A percentile compares a stretch with the other conserved stretches of the same genome.
Evolutionary conservation across 2,888 invertebrate species (phyloP).

Genomic region (Dioctria linearis): DNA sequence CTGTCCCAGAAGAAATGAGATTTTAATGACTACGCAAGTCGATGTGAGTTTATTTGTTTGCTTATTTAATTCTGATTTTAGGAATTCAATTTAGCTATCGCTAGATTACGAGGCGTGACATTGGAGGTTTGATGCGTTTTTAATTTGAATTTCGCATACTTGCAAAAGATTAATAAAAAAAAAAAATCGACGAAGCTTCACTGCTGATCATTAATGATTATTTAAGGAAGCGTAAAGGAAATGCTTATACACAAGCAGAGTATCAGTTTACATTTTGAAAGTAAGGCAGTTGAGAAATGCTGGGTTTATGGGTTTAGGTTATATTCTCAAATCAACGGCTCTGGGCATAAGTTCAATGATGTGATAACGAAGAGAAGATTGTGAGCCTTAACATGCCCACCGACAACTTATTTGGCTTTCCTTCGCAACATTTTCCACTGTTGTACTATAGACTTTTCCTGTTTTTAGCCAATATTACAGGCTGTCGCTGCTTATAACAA

Average conservation of each 20-base stretch:
- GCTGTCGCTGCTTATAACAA: conserved; percentile 13
- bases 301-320: too few relatives aligned
- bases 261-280: neutral
- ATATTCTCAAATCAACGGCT: too few relatives aligned
- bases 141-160: conserved; percentile 15
- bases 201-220: neutral
- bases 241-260: neutral
- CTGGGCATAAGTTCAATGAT: too few relatives aligned
- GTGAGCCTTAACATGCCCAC: too few relatives aligned
- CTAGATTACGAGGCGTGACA: neutral
- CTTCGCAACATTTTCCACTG: too few relatives aligned
- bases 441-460: too few relatives aligned
- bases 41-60: conserved; percentile 28
- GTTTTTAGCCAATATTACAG: neutral
- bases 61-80: neutral
- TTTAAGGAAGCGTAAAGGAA: neutral
- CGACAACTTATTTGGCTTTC: too few relatives aligned
- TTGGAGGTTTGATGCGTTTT: conserved; percentile 32
- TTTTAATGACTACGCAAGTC: neutral
- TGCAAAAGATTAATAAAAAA: too few relatives aligned
- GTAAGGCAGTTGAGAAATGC: too few relatives aligned
- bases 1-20: conserved; percentile 23
- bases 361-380: too few relatives aligned
- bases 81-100: conserved; percentile 1
- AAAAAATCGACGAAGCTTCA: neutral